Evolutionary conservation across 2,888 invertebrate genomes (phyloP), one percentile per base, ranked within the genome.

Genomic region (Ganaspis brasiliensis): DNA sequence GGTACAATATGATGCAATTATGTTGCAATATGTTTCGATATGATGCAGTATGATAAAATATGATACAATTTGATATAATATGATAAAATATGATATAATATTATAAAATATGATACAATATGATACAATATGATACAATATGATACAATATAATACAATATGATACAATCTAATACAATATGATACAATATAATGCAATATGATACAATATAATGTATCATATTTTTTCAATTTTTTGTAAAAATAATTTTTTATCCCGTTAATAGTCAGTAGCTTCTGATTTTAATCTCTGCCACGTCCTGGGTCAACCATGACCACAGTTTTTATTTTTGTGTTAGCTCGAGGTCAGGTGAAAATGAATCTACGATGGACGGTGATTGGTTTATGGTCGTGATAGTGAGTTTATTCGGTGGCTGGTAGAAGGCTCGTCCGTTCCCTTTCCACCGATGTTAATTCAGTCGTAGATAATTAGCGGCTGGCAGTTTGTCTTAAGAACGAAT

Each of bases 361-460:
- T n/a, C n/a, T n/a, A n/a, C n/a, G n/a, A n/a, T n/a, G n/a, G n/a
- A n/a, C n/a, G n/a, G n/a, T n/a, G n/a, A n/a, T n/a, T n/a, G n/a
- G n/a, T n/a, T n/a, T n/a, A n/a, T n/a, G n/a, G n/a, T 56, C 6
- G 57, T 31, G 26, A 26, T n/a, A 8, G 26, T 31, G 8, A 57
- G 57, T 26, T 57, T 57, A n/a, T 8, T 26, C 26, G 8, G 14
- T 56, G 31, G 24, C 8, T 12, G 26, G n/a, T 31, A 6, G 6
- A 56, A 56, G 57, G 1, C 26, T 57, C 57, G 31, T 57, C 31
- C 24, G n/a, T 57, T 57, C 57, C 26, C 1, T 57, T 57, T 31
- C 26, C 57, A n/a, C n/a, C n/a, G n/a, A 31, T 8, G 14, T 57
- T 31, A 57, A 31, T 31, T n/a, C 57, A 57, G n/a, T 57, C 57